phyloP scores from a whole-genome alignment of 2,113 vertebrate species.

The Xenotilapia caudafasciata region DNA sequence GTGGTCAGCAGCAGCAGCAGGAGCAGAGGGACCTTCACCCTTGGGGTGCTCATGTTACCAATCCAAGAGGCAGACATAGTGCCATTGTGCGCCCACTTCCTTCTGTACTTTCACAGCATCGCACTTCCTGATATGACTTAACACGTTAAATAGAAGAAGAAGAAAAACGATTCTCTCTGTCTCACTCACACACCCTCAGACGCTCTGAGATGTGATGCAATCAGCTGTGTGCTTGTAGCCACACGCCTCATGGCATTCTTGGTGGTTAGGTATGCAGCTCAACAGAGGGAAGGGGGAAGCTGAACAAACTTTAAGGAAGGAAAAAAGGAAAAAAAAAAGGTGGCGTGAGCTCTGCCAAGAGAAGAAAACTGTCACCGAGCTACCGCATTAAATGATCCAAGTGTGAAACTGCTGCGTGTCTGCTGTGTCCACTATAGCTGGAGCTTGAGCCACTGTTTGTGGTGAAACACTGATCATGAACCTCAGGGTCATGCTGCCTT shows the following conservation, averaged over 20 bases:
- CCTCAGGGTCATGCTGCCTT: background rate
- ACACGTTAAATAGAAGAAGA: slow-evolving; percentile 33
- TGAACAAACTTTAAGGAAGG: slow-evolving; percentile 7
- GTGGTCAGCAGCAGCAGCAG: slow-evolving; percentile 17
- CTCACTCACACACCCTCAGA: slow-evolving; percentile 31
- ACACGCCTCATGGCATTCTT: slow-evolving; percentile 63
- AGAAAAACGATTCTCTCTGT: background rate
- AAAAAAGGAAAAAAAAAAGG: background rate
- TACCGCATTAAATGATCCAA: background rate
- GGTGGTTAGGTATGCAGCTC: slow-evolving; percentile 27
- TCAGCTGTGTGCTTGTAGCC: slow-evolving; percentile 80
- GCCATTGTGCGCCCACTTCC: slow-evolving; percentile 59
- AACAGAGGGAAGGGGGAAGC: background rate
- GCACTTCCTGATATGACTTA: slow-evolving; percentile 83
- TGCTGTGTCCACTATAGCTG: background rate
- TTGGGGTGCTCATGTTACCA: slow-evolving; percentile 49
- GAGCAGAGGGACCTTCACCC: slow-evolving; percentile 40
- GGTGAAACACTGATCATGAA: background rate
- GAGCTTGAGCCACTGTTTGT: background rate
- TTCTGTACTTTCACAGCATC: slow-evolving; percentile 50
- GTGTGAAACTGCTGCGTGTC: background rate
- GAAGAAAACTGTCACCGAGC: background rate
- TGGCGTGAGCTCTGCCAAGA: background rate
- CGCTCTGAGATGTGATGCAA: slow-evolving; percentile 79
- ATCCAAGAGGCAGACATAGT: slow-evolving; percentile 39